Evolutionary conservation across 2,113 vertebrate genomes (phyloP).

Genomic region (Salminus brasiliensis): DNA sequence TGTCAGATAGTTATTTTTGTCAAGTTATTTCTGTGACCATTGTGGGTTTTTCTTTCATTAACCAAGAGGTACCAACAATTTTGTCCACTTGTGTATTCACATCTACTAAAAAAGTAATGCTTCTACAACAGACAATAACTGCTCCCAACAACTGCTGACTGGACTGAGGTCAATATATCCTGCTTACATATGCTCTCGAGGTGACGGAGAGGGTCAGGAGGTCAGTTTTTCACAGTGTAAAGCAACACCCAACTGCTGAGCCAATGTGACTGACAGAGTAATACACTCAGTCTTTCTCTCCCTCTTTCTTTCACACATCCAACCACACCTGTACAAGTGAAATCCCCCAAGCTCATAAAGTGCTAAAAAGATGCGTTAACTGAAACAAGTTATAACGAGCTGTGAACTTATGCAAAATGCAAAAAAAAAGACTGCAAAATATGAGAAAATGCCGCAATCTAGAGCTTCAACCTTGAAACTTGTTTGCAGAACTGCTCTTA

Average conservation of each 20-base stretch:
- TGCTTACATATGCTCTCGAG: no score
- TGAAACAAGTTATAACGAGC: not conserved
- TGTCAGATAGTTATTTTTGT: no score
- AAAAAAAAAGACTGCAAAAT: no score
- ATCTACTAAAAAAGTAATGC: no score
- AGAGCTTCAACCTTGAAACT: not conserved
- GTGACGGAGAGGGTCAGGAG: no score
- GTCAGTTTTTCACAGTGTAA: not conserved
- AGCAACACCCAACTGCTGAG: not conserved
- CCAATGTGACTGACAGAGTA: not conserved
- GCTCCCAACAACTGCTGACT: no score
- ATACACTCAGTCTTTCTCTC: not conserved
- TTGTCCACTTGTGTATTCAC: no score
- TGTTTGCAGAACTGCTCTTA: not conserved
- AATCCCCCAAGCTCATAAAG: constrained; percentile 1
- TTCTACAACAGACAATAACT: no score
- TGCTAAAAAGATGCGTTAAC: constrained; percentile 5
- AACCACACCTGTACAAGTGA: not conserved
- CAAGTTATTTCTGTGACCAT: no score
- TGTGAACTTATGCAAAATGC: not conserved
- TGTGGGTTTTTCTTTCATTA: no score
- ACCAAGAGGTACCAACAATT: no score
- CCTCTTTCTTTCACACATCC: not conserved
- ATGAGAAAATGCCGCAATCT: not conserved
- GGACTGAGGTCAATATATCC: no score